Conservation (phyloP, 2,113 vertebrate genomes). For the Cavia porcellus region DNA sequence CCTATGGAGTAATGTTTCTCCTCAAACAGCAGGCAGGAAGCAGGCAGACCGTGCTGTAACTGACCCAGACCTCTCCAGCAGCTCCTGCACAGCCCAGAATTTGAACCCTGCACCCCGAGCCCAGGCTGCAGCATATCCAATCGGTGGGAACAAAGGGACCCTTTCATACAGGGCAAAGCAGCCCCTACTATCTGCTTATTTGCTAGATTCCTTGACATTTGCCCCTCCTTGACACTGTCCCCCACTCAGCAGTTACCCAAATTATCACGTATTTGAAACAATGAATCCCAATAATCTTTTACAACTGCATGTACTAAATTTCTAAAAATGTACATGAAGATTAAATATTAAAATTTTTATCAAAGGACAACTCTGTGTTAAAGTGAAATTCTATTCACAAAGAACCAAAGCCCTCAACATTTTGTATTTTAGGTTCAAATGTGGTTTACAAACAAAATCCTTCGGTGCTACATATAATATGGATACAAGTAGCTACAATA, state of each 20-base stretch:
- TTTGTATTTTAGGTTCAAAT: background rate
- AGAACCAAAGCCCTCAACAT: background rate
- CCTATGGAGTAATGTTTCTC: background rate
- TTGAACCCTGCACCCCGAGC: background rate
- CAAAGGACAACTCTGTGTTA: conserved; percentile 5
- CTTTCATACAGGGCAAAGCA: background rate
- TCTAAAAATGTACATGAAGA: background rate
- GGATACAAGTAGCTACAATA: background rate
- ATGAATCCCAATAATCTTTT: background rate
- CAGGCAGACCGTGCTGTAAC: background rate
- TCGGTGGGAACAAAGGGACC: background rate
- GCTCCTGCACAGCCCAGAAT: background rate
- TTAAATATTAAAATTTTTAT: background rate
- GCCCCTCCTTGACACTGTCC: too few species aligned
- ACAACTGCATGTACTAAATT: background rate
- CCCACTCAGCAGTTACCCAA: background rate
- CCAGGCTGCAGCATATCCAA: background rate
- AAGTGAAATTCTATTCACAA: background rate
- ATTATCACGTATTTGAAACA: background rate
- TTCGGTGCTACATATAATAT: background rate
- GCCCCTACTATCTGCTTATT: background rate
- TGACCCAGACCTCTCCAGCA: background rate
- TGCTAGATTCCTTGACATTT: background rate
- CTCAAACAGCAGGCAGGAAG: background rate
- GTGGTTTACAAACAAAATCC: background rate